Evolutionary conservation across 2,888 invertebrate genomes (phyloP).

Genomic region (Agrypnus murinus): DNA sequence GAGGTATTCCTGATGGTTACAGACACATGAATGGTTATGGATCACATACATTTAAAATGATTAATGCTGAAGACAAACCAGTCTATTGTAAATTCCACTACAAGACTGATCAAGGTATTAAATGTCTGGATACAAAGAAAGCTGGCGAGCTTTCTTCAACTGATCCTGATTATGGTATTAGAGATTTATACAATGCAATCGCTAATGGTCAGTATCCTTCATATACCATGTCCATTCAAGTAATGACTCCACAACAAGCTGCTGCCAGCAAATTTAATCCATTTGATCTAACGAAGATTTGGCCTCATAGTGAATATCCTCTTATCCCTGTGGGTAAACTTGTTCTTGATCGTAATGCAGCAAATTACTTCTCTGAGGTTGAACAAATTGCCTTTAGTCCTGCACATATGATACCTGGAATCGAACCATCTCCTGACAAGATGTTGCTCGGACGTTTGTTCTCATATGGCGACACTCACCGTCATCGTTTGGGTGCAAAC

Average conservation of each 20-base stretch:
- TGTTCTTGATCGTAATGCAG: slow-evolving; percentile 90
- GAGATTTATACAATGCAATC: slow-evolving; percentile 94
- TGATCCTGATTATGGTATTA: slow-evolving; percentile 92
- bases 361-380: slow-evolving; percentile 94
- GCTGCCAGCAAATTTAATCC: slow-evolving; percentile 88
- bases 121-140: slow-evolving; percentile 80
- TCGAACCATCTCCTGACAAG: slow-evolving; percentile 94
- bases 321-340: slow-evolving; percentile 91
- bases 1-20: slow-evolving; percentile 94
- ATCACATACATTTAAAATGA: slow-evolving; percentile 93
- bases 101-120: slow-evolving; percentile 93
- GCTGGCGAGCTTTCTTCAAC: slow-evolving; percentile 81
- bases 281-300: slow-evolving; percentile 94
- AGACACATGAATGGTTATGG: slow-evolving; percentile 88
- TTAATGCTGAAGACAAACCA: slow-evolving; percentile 81
- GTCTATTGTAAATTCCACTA: slow-evolving; percentile 95
- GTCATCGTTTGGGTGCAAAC: slow-evolving; percentile 93
- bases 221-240: slow-evolving; percentile 89
- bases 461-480: slow-evolving; percentile 93
- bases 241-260: slow-evolving; percentile 91
- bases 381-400: slow-evolving; percentile 95
- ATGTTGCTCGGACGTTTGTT: slow-evolving; percentile 93
- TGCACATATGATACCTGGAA: slow-evolving; percentile 91
- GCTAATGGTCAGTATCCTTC: slow-evolving; percentile 81
- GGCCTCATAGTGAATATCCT: slow-evolving; percentile 92